A percentile compares a stretch with the other conserved stretches of the same genome.
Evolutionary conservation across 2,113 vertebrate species (phyloP).

Genomic region (Indicator indicator): DNA sequence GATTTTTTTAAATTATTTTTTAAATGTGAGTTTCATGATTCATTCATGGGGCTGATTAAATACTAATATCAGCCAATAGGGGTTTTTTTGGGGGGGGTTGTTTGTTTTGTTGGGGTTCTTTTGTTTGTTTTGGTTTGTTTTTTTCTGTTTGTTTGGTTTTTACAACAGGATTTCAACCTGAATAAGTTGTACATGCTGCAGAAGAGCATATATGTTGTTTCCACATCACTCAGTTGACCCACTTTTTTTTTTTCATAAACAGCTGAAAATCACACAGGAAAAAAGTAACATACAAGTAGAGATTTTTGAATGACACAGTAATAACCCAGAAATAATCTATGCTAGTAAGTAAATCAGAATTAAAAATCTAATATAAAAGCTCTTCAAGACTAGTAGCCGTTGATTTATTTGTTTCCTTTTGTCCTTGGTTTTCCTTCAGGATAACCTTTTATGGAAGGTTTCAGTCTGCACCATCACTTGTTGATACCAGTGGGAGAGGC

Average conservation of each 20-base stretch:
- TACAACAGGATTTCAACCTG: background rate
- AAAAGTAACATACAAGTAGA: background rate
- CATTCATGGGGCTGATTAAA: slow-evolving; percentile 62
- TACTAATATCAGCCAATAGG: slow-evolving; percentile 27
- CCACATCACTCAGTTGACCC: background rate
- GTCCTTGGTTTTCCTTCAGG: background rate
- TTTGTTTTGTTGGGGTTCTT: too few relatives aligned
- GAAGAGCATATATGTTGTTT: background rate
- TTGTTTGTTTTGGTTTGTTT: background rate
- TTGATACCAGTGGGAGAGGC: background rate
- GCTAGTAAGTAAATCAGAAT: background rate
- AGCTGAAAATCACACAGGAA: background rate
- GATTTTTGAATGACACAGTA: background rate
- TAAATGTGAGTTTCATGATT: slow-evolving; percentile 71
- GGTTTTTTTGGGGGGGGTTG: background rate
- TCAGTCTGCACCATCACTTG: background rate
- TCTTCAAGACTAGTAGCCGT: background rate
- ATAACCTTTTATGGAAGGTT: background rate
- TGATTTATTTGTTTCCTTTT: background rate
- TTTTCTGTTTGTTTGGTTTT: background rate
- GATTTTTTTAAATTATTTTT: slow-evolving; percentile 58
- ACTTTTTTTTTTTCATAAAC: background rate
- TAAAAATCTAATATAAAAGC: background rate
- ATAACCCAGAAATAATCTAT: background rate
- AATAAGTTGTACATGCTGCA: background rate